Evolutionary conservation across 1,140 invertebrate genomes (phyloP).

Genomic region (Drosophila elegans): DNA sequence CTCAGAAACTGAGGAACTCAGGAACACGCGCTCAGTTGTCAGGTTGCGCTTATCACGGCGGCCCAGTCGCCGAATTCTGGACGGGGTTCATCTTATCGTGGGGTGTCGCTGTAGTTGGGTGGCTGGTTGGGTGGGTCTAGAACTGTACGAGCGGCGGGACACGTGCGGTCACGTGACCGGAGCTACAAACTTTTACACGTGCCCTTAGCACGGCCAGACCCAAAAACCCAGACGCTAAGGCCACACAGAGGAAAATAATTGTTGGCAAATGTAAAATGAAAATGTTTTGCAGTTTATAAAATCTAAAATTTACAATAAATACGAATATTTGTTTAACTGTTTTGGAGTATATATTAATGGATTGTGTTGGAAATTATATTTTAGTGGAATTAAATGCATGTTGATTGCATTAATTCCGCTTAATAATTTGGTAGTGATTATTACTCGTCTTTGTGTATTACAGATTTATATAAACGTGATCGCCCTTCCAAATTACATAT

Average conservation of each 20-base stretch:
- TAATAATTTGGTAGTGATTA: no score
- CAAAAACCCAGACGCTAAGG: neutral
- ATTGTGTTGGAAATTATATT: no score
- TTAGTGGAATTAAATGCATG: no score
- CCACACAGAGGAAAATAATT: slow-evolving; percentile 1
- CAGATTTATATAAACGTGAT: no score
- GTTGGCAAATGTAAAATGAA: no score
- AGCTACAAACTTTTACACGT: slow-evolving; percentile 64
- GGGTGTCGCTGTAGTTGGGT: neutral
- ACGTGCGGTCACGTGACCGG: slow-evolving; percentile 76
- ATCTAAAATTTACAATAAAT: no score
- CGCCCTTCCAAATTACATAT: no score
- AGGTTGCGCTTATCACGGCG: slow-evolving; percentile 77
- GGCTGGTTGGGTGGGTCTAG: neutral
- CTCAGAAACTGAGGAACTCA: neutral
- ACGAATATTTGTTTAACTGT: no score
- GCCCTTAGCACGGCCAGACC: slow-evolving; percentile 19
- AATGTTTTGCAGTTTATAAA: no score
- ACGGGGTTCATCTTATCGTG: slow-evolving; percentile 10
- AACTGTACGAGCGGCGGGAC: slow-evolving; percentile 13
- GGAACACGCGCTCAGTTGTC: slow-evolving; percentile 48
- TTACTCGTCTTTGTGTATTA: no score
- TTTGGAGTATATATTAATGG: no score
- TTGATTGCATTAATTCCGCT: no score
- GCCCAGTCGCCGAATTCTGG: slow-evolving; percentile 21